These are phyloP conservation scores for Herminia tarsipennalis DNA, from an alignment of 2,888 invertebrate genomes.

Conservation along the genomic window DNA sequence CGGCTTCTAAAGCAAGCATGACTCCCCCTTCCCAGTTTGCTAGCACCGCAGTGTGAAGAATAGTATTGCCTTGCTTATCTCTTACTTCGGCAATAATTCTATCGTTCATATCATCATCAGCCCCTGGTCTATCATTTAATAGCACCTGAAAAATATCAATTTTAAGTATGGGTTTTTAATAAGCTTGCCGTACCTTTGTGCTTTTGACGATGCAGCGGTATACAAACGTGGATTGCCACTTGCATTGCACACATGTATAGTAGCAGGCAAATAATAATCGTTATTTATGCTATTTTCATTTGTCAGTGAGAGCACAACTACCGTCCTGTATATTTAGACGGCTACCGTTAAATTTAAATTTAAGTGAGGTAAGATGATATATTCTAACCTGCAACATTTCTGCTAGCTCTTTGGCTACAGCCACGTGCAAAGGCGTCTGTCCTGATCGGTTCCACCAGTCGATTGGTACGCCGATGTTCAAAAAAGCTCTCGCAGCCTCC, in stretches of 20 bases:
- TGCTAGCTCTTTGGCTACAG: slow-evolving; percentile 51
- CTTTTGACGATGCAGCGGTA: no score
- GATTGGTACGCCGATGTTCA: slow-evolving; percentile 13
- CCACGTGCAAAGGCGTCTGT: slow-evolving; percentile 64
- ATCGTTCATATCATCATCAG: background rate
- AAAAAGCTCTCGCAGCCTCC: slow-evolving; percentile 21
- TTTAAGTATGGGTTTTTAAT: no score
- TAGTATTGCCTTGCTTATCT: slow-evolving; percentile 62
- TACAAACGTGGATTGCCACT: no score
- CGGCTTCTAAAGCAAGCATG: slow-evolving; percentile 63
- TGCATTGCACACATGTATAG: no score
- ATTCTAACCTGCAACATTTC: slow-evolving; percentile 43
- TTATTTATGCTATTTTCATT: no score
- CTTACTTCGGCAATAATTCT: slow-evolving; percentile 40
- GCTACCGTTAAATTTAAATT: no score
- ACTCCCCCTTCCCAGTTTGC: slow-evolving; percentile 65
- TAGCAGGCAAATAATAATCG: no score
- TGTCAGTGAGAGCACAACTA: no score
- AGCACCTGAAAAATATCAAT: slow-evolving; percentile 19
- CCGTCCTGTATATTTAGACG: no score
- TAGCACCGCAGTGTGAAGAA: slow-evolving; percentile 65
- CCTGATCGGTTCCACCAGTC: slow-evolving; percentile 44
- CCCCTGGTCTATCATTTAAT: slow-evolving; percentile 12
- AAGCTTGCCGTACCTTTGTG: no score
- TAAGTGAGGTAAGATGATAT: background rate